Base-by-base conservation (phyloP, 2,797 vertebrate species). In the Rhabdomys pumilio region DNA sequence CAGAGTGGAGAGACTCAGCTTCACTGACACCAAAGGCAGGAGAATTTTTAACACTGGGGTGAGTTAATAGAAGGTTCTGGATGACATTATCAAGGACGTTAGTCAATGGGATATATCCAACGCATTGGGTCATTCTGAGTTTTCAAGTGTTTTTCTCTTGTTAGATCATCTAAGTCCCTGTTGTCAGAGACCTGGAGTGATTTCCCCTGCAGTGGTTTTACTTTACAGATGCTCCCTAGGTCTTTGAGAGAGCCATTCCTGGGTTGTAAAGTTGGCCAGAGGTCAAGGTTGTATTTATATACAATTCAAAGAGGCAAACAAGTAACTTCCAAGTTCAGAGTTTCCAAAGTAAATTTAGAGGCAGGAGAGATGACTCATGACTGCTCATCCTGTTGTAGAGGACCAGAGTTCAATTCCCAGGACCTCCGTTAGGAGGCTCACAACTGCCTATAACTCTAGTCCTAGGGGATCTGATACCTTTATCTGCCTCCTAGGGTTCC, bases 111-210 rank as follows among this genome's bases (percentile, higher is more conserved):
- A n/a, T 26, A 19, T 38, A 44, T 26, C 65, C 38, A 82, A 53
- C 1, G 34, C 31, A 29, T 12, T 61, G 53, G 41, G 38, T 73
- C 55, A 83, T 47, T 83, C 76, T n/a, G 50, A 13, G 11, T 87
- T 81, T 96, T 65, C 59, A 61, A 44, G 47, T 59, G 34, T 61
- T 69, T 87, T 76, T 76, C 53, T 69, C 61, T 94, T 61, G 47
- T 93, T 20, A 44, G 81, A 55, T 7, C 57, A 19, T 44, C 57
- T 63, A 34, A 26, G 22, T 17, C 80, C 50, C 8, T 44, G 3
- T 15, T 38, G 65, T 50, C 80, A 85, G 11, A 59, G 53, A 72
- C 11, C 50, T 6, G 81, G 59, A 55, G 50, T 44, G 29, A 19
- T 59, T 15, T 83, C 5, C 75, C 50, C 59, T 61, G 59, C 15